Evolutionary conservation across 2,797 vertebrate genomes (phyloP).

Genomic region (Pangasius macronema): DNA sequence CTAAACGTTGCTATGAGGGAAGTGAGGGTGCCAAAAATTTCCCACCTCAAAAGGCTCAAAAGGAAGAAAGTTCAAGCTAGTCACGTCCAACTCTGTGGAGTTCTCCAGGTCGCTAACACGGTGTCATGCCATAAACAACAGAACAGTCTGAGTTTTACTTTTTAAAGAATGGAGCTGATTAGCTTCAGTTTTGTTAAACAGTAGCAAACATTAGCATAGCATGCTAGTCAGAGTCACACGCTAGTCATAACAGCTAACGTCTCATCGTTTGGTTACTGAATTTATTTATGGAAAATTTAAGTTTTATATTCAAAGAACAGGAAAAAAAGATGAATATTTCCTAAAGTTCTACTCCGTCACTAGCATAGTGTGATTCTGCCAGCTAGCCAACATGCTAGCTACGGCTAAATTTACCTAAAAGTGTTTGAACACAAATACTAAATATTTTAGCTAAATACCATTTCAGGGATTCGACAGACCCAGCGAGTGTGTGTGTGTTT

Average conservation of each 20-base stretch:
- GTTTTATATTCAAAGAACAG: not conserved
- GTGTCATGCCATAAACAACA: not conserved
- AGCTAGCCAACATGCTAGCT: not conserved
- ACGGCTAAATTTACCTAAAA: not conserved
- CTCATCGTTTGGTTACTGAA: not conserved
- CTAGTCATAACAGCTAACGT: not conserved
- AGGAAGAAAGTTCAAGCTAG: not conserved
- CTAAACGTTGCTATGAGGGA: conserved; percentile 16
- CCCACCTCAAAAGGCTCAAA: not conserved
- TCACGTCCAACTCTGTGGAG: not conserved
- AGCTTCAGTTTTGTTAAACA: not conserved
- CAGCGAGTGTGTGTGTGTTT: conserved; percentile 3
- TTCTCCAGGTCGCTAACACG: not conserved
- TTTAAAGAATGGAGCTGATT: not conserved
- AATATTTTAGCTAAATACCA: not conserved
- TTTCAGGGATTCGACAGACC: not conserved
- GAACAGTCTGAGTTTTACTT: not conserved
- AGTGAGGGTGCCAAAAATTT: conserved; percentile 12
- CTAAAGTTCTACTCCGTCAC: not conserved
- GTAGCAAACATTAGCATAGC: not conserved
- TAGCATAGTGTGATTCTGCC: not conserved
- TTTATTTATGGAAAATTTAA: not conserved
- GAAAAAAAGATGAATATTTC: not conserved
- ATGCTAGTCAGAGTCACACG: not conserved
- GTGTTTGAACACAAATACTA: not conserved